Evolutionary conservation across 2,113 vertebrate species (phyloP), one percentile per base, ranked within the genome.

Genomic region (Pseudonaja textilis): DNA sequence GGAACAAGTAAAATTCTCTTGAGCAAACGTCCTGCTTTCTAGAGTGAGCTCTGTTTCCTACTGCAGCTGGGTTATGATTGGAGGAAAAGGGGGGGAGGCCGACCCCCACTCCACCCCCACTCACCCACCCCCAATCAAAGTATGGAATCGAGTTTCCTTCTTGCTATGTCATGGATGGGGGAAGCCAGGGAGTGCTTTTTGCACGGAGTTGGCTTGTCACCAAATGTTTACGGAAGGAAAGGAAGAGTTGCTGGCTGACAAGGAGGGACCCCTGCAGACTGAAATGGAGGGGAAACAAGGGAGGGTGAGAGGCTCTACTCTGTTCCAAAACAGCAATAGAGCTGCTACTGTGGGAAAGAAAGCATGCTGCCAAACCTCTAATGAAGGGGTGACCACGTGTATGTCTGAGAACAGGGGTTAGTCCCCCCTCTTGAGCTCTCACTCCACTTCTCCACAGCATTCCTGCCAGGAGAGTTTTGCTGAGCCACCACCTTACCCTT

Each of bases 261-360:
- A 93, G 94, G 0, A 0, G 96, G 56, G 96, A 96, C 96, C 96
- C 96, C 96, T 96, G 96, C 95, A 95, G 95, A 94, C 95, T 96
- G 95, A 95, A 95, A 96, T 93, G 34, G 85, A 88, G 50, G 86
- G 26, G n/a, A 57, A 50, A 20, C 4, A 34, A 29, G 54, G 95
- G 93, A 14, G 64, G 94, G 95, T 91, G 94, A 93, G 92, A 93
- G 52, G 50, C 92, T 92, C 91, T 92, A 87, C 2, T 42, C 92
- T 94, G 56, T 96, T 96, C 95, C 93, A 94, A 93, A 96, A 90
- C 90, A 94, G 95, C 93, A 96, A 97, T 95, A 96, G 94, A 95
- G 96, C 0, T 1, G 96, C 97, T 97, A 97, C 96, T 97, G 96
- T 97, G 96, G 96, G 96, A 97, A 97, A 96, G 91, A 88, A 91